Base-by-base conservation (phyloP, 2,888 invertebrate species). In the Microctonus brassicae region DNA sequence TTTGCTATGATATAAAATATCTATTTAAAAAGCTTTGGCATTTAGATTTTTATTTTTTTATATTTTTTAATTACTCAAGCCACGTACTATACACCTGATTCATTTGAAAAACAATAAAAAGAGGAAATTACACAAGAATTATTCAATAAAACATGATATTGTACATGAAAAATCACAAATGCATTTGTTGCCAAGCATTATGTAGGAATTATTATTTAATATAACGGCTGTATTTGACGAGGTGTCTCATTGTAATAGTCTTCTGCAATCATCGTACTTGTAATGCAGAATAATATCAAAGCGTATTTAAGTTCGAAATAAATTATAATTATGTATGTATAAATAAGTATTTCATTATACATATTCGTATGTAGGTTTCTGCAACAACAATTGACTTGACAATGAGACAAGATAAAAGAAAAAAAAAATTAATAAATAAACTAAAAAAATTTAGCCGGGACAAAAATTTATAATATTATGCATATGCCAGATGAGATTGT, bases 251-350 rank as follows among this genome's bases (percentile, higher is more conserved):
- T 83, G 82, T 84, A 84, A 85, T 86, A 86, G 81, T 84, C 84
- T 79, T 84, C 85, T 82, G 84, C 79, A 82, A 85, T 83, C 84
- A 86, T 79, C 67, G 82, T 86, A 85, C 78, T 84, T 82, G 82
- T 85, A 86, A 84, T 73, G 83, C 70, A 79, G 13, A 29, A 52
- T 26, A 11, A 47, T 22, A 20, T 52, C 17, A 42, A 52, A 53
- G 9, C 10, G 22, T 17, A 17, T n/a, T n/a, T 29, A 33, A 24
- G 33, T 3, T 64, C 82, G 82, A 79, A 76, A 79, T 86, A 85
- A 84, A 64, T 62, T 58, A 75, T 86, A 87, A 86, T 84, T 87
- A 86, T 87, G 86, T 87, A 87, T 86, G 87, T 86, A 87, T 85
- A 77, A 79, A 83, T 39, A 39, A 3, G n/a, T 39, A 39, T 39